Evolutionary conservation across 2,888 invertebrate genomes (phyloP), one percentile per base, ranked within the genome.

Genomic region (Prosapia bicincta): DNA sequence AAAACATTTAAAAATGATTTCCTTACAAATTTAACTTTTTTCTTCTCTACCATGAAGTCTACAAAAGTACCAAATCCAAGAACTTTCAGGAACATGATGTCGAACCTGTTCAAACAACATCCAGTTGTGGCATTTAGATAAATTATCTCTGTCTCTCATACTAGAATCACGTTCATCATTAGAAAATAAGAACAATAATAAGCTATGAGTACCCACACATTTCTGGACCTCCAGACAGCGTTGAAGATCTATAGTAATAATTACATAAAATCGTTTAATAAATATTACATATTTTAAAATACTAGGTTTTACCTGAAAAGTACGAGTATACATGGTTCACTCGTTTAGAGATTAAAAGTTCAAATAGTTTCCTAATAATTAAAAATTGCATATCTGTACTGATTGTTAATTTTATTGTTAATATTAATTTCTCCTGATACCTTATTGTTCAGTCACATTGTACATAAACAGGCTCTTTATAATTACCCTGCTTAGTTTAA

Each of bases 11-110:
- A 30, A 73, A 87, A 91, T 90, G 87, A 94, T 93, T 92, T 89
- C 85, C 94, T 85, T 78, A 91, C 91, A 85, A 90, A 94, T 85
- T 94, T 94, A 65, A 93, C 91, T 86, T 94, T 94, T 82, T 92
- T 92, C 83, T 93, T 92, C 83, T 94, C 94, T 9, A 94, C 93
- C 94, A 94, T 94, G 73, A 94, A 88, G 85, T 94, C 94, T 78
- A 92, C 89, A 81, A 94, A 94, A 71, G 90, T 91, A 74, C 88
- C 88, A 20, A 94, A 90, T 81, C 91, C 90, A 32, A 93, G 87
- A 24, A 88, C 87, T 83, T 91, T 91, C 38, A 94, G 84, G 68
- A 94, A 85, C 80, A 89, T 88, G 88, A 79, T 87, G 88, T 72
- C 92, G 85, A 72, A 90, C 88, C 82, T 87, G 86, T 82, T 91